A percentile compares a stretch with the other conserved stretches of the same genome.
Evolutionary conservation across 2,113 vertebrate species (phyloP).

Genomic region (Leuciscus idus): DNA sequence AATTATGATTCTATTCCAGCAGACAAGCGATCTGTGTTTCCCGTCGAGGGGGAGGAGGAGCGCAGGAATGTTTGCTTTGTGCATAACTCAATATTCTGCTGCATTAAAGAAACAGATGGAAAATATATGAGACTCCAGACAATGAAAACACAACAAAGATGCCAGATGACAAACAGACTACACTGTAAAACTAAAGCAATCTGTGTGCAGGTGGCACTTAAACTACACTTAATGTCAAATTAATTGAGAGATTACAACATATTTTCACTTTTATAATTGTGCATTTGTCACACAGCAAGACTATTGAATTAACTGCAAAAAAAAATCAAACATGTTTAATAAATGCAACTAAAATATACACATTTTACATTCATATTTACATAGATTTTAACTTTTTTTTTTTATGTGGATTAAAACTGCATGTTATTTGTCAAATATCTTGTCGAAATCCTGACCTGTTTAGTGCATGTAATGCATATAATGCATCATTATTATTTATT

Average conservation of each 20-base stretch:
- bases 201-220: neutral
- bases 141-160: neutral
- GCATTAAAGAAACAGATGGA: neutral
- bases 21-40: neutral
- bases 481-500: neutral
- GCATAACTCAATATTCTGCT: neutral
- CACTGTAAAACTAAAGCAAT: neutral
- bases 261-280: neutral
- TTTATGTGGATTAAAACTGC: neutral
- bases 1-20: neutral
- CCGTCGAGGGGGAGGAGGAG: neutral
- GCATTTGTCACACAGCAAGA: neutral
- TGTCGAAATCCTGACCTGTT: neutral
- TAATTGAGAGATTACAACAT: neutral
- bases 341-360: neutral
- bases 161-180: neutral
- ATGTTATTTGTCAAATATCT: neutral
- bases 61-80: constrained; percentile 16
- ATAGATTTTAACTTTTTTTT: neutral
- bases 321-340: neutral
- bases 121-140: neutral
- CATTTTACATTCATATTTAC: neutral
- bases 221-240: neutral
- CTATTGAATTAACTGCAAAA: neutral
- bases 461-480: neutral